These are phyloP conservation scores for Heterotilapia buettikoferi DNA, from an alignment of 2,113 vertebrate genomes.

Conservation along the genomic window DNA sequence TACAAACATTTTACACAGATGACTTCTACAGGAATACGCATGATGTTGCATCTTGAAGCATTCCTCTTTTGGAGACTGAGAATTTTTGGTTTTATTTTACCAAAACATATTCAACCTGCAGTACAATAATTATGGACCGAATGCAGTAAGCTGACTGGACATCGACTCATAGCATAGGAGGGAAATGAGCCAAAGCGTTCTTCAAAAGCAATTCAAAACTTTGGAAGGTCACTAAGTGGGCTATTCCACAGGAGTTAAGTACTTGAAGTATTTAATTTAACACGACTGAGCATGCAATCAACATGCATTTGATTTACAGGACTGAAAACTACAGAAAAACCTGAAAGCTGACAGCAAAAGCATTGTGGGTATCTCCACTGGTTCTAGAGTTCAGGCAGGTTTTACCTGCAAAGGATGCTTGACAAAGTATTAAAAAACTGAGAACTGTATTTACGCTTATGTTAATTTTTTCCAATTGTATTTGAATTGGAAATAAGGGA, in stretches of 20 bases:
- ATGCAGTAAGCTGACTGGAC: background rate
- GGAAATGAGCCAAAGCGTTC: background rate
- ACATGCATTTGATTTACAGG: background rate
- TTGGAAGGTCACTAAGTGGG: background rate
- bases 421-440: background rate
- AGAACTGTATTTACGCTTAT: background rate
- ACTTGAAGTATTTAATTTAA: background rate
- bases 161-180: background rate
- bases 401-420: background rate
- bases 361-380: background rate
- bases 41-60: background rate
- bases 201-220: background rate
- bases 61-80: background rate
- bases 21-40: conserved; percentile 29
- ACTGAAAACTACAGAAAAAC: background rate
- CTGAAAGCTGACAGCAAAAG: background rate
- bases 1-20: conserved; percentile 41
- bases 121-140: background rate
- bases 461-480: background rate
- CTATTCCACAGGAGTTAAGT: background rate
- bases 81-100: background rate
- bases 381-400: background rate
- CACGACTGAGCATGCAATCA: background rate
- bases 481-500: background rate
- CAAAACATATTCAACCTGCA: background rate